These are phyloP conservation scores for Sciaenops ocellatus DNA, from an alignment of 2,797 vertebrate genomes.

Conservation along the genomic window DNA sequence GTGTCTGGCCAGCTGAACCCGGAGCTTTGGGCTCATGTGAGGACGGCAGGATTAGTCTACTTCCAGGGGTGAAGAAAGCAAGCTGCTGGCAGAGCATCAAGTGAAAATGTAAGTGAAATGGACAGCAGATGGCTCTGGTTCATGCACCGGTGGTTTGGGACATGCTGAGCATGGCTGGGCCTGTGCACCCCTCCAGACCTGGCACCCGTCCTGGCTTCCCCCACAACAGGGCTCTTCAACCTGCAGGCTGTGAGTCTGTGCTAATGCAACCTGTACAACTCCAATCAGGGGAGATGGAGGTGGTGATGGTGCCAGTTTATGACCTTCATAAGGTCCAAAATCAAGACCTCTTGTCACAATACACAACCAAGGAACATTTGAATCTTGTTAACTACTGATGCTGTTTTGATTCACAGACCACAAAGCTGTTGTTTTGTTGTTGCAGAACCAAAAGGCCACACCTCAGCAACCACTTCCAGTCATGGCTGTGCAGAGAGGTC, in stretches of 20 bases:
- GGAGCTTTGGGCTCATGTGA: conserved; percentile 47
- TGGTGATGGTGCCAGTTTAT: conserved; percentile 22
- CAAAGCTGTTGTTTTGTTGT: conserved; percentile 28
- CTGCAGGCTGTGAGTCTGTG: conserved; percentile 49
- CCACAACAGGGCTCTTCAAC: conserved; percentile 49
- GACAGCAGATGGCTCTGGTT: conserved; percentile 81
- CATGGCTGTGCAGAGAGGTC: conserved; percentile 14
- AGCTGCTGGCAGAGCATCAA: conserved; percentile 71
- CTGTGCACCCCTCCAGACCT: conserved; percentile 66
- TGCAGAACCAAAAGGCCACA: conserved; percentile 49
- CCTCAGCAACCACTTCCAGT: conserved; percentile 55
- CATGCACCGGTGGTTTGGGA: conserved; percentile 67
- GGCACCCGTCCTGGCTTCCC: conserved; percentile 63
- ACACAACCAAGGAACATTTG: background rate
- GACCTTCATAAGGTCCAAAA: background rate
- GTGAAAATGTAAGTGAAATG: conserved; percentile 73
- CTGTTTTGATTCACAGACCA: conserved; percentile 34
- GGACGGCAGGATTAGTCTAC: conserved; percentile 43
- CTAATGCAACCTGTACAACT: conserved; percentile 55
- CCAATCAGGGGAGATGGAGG: conserved; percentile 26
- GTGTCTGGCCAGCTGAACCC: conserved; percentile 44
- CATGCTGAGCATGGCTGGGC: conserved; percentile 62
- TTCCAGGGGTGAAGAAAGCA: conserved; percentile 58
- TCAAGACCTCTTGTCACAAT: background rate
- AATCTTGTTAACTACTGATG: background rate